Evolutionary conservation across 2,888 invertebrate genomes (phyloP), one percentile per base, ranked within the genome.

Genomic region (Periphyllus acericola): DNA sequence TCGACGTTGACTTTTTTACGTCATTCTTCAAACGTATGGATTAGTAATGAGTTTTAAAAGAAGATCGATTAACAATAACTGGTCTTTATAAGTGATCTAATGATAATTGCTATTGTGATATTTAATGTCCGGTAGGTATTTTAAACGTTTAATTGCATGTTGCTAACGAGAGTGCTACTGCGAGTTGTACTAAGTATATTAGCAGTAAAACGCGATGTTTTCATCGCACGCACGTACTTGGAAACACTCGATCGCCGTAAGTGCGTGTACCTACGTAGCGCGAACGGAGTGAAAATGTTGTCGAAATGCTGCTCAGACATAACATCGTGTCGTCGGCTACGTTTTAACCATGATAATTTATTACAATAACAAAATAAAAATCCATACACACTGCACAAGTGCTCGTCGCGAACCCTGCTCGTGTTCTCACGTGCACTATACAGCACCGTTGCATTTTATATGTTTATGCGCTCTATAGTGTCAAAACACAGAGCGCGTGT

Each of bases 101-200:
- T 40, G 74, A 74, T 74, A 25, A 74, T 74, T 74, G 19, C 36
- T 25, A 74, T 74, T 36, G 74, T 74, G 21, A 17, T 74, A 74
- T 36, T 74, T 36, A 36, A 36, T 74, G 36, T 3, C 19, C 21
- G 34, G 74, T 29, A 36, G 74, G 36, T 9, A 40, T 74, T 19
- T 25, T 21, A 40, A 40, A 36, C 74, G 36, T 40, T 25, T 74
- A 36, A 72, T 72, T 34, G 21, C 34, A 36, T 19, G 72, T 25
- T 74, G 9, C 74, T 74, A 74, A 74, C 36, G 25, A 74, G 36
- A 74, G 36, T 74, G 36, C 74, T 74, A 36, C 36, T 3, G 25
- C 21, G n/a, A n/a, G n/a, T n/a, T n/a, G 36, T 72, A 74, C 34
- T 21, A 3, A 34, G 21, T 21, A 8, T 6, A 36, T 72, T 5